Evolutionary conservation across 2,888 invertebrate species (phyloP).

Genomic region (Lepidonotus clava): DNA sequence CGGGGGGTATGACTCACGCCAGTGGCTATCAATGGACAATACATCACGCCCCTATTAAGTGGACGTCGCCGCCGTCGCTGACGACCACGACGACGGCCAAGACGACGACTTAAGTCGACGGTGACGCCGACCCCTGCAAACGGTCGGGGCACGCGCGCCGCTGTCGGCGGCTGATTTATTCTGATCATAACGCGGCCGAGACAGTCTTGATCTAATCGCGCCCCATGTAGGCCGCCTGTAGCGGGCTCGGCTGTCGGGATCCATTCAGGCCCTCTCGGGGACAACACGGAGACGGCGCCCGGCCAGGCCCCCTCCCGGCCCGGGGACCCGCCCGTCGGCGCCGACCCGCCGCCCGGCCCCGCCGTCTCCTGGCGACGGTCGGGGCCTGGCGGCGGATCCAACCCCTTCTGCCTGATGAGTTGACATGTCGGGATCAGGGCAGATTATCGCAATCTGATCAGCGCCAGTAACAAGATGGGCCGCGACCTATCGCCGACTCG

Average conservation of each 20-base stretch:
- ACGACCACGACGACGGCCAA: not conserved
- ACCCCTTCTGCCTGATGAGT: not conserved
- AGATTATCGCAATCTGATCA: constrained; percentile 9
- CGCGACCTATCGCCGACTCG: not conserved
- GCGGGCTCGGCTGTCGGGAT: not conserved
- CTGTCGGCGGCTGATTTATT: not conserved
- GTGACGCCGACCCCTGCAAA: not conserved
- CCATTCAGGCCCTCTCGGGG: not conserved
- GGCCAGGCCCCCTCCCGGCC: not conserved
- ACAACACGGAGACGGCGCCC: not conserved
- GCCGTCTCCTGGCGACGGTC: not conserved
- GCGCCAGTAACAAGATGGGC: not conserved
- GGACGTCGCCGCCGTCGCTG: not conserved
- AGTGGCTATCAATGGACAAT: not conserved
- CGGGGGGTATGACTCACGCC: constrained; percentile 7
- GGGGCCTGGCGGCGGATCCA: not conserved
- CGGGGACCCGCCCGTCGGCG: not conserved
- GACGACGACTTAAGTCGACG: not conserved
- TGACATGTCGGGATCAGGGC: not conserved
- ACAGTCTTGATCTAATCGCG: constrained; percentile 17
- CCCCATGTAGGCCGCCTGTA: not conserved
- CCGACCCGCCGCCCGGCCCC: not conserved
- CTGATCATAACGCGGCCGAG: not conserved
- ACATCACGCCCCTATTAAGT: constrained; percentile 4
- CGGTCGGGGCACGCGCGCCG: not conserved